Base-by-base conservation (phyloP, 1,140 invertebrate species). In the Neuroterus valhalla region DNA sequence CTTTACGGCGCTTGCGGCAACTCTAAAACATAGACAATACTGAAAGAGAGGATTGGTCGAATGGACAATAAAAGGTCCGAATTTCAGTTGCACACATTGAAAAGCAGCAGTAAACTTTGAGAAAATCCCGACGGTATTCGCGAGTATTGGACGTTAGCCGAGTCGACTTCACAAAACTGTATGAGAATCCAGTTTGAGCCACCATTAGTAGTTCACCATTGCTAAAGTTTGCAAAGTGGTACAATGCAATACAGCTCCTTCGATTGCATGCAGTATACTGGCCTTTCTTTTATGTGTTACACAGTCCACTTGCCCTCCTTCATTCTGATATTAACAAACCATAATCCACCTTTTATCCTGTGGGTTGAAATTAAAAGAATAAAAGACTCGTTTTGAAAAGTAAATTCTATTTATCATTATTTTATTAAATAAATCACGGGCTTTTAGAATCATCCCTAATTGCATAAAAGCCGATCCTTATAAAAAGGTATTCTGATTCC, bases 221-320 rank as follows among this genome's bases (percentile, higher is more conserved):
- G 31, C 26, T 62, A 62, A 62, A 62, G 55, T 62, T 62, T 62
- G 23, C 55, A 62, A 62, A 62, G 55, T 62, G 31, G 55, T 62
- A 62, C 55, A 62, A 62, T 31, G 55, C 55, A 31, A 62, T 62
- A 62, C 55, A 62, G 55, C 23, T 62, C 31, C 55, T 62, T 62
- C 55, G 55, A 62, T 62, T 12, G 23, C 55, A 31, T 62, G 55
- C 55, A 62, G 55, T 62, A 21, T 55, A 62, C 55, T 62, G 31
- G 31, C 55, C 14, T 62, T 62, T 62, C 55, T 62, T 62, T 62
- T 23, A 62, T 62, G 55, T 62, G 31, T 31, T 62, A 31, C 26
- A 62, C 31, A 62, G 55, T 62, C 55, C 26, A 62, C 55, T 62
- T 31, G 31, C 21, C n/a, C 23, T 62, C 31, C 55, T 62, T 12